Conservation (phyloP, 2,888 invertebrate species). For the Lottia gigantea region DNA sequence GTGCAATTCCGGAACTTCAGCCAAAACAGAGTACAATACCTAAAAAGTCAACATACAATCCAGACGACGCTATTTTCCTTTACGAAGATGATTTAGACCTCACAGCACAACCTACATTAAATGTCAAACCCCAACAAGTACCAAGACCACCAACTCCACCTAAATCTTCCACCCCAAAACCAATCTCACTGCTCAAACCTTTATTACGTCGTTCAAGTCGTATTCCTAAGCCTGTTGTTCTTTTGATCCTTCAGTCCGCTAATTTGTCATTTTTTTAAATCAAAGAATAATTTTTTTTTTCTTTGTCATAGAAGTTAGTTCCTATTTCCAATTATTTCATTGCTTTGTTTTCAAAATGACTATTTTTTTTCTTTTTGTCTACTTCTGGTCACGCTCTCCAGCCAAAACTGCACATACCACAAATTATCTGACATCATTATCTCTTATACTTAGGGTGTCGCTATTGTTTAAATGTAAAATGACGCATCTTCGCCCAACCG, state of each 20-base stretch:
- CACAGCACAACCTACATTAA: no score
- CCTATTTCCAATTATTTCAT: not conserved
- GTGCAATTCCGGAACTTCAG: not conserved
- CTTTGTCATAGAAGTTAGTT: no score
- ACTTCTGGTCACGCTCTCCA: no score
- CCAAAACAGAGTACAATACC: not conserved
- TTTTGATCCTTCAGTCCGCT: not conserved
- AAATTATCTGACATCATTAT: no score
- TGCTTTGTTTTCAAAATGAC: no score
- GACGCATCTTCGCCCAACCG: no score
- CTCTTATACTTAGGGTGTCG: no score
- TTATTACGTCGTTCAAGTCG: slow-evolving; percentile 4
- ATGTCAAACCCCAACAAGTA: not conserved
- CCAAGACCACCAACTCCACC: not conserved
- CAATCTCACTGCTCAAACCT: not conserved
- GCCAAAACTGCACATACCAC: no score
- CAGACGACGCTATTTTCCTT: not conserved
- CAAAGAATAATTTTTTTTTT: no score
- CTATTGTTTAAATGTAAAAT: no score
- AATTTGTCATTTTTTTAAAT: not conserved
- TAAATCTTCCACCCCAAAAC: not conserved
- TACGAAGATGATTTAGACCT: no score
- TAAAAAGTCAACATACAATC: not conserved
- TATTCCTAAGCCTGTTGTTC: not conserved
- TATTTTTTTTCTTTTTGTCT: no score